These are phyloP conservation scores for Eretmocerus hayati DNA, from an alignment of 2,888 invertebrate species.

Conservation along the genomic window DNA sequence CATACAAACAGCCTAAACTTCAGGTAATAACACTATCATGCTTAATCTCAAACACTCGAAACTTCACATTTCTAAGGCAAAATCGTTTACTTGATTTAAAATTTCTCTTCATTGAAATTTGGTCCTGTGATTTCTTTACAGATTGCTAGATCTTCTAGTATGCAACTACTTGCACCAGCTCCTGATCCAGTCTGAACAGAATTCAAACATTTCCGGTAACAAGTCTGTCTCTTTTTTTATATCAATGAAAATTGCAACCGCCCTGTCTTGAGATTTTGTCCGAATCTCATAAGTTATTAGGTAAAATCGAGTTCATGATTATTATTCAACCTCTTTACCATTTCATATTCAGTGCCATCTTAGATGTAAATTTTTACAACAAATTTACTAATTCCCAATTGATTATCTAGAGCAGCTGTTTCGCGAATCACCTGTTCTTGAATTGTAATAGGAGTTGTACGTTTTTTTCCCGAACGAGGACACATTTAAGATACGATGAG, in stretches of 20 bases:
- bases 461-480: too few species aligned
- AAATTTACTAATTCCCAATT: too few species aligned
- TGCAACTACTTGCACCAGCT: conserved; percentile 42
- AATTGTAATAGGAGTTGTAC: too few species aligned
- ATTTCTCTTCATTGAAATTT: not conserved
- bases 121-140: conserved; percentile 32
- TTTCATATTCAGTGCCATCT: not conserved
- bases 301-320: not conserved
- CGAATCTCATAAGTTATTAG: not conserved
- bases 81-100: not conserved
- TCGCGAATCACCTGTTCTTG: too few species aligned
- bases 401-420: too few species aligned
- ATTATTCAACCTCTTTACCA: too few species aligned
- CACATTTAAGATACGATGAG: too few species aligned
- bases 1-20: conserved; percentile 39
- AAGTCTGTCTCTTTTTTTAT: conserved; percentile 12
- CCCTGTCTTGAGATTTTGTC: not conserved
- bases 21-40: conserved; percentile 32
- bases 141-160: conserved; percentile 44
- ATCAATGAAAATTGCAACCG: conserved; percentile 6
- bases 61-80: not conserved
- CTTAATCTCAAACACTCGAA: not conserved
- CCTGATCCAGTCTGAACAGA: conserved; percentile 40
- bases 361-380: too few species aligned
- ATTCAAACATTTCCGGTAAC: not conserved